phyloP scores from a whole-genome alignment of 2,113 vertebrate species.

The Cebus imitator region DNA sequence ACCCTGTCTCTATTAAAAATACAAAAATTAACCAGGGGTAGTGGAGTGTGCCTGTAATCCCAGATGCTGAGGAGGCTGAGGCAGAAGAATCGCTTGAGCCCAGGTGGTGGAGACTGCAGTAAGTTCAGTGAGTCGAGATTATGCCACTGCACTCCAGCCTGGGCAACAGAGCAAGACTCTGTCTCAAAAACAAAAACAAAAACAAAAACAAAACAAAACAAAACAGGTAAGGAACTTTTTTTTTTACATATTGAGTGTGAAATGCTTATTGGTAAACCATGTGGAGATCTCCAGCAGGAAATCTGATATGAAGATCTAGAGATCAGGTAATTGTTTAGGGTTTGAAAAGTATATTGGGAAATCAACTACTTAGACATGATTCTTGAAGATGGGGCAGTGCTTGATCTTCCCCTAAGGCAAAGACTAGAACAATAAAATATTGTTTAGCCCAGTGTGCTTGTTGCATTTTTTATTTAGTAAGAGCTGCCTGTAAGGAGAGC shows the following conservation, averaged over 20 bases:
- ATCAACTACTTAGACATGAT: neutral
- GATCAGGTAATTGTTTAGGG: neutral
- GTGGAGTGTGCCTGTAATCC: no score
- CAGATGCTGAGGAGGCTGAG: no score
- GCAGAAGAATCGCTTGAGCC: no score
- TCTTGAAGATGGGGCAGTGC: neutral
- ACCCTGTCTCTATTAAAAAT: no score
- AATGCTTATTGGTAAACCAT: neutral
- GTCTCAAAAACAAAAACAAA: no score
- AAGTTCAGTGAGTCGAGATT: no score
- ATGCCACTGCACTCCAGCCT: no score
- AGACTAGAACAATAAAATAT: neutral
- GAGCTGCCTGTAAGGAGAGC: accelerated
- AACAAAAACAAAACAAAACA: neutral
- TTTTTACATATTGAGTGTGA: neutral
- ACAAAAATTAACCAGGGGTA: no score
- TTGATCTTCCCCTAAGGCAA: neutral
- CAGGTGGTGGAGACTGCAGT: no score
- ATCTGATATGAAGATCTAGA: neutral
- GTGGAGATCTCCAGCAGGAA: neutral
- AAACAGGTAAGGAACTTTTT: neutral
- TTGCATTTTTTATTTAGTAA: neutral
- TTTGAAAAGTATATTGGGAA: neutral
- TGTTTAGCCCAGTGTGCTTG: neutral
- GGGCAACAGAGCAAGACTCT: no score